These are phyloP conservation scores for Diadumene lineata DNA, from an alignment of 92 coral and sea anemone species.

Conservation along the genomic window DNA sequence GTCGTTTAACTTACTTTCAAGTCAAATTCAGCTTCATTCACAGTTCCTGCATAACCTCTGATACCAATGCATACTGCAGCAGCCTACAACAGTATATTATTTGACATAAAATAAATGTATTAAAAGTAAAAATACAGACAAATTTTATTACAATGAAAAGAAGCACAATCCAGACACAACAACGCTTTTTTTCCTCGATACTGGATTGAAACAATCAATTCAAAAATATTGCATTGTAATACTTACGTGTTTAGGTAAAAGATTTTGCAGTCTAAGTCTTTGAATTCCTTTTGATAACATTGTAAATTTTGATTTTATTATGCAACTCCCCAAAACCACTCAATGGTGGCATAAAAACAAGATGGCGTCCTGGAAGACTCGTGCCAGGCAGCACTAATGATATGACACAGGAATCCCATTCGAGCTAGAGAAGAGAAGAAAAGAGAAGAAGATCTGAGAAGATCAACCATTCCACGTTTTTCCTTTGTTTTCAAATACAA, in stretches of 20 bases:
- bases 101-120: neutral
- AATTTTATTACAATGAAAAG: no score
- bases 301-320: neutral
- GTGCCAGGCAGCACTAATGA: no score
- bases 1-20: slow-evolving; percentile 71
- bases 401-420: no score
- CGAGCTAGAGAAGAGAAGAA: no score
- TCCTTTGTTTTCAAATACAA: no score
- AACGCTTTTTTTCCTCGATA: neutral
- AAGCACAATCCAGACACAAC: no score
- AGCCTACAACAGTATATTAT: slow-evolving; percentile 10
- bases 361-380: neutral
- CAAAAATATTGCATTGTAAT: neutral
- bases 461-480: no score
- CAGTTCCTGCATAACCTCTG: slow-evolving; percentile 65
- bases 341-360: neutral
- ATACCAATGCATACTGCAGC: slow-evolving; percentile 34
- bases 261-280: slow-evolving; percentile 8
- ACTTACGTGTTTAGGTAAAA: slow-evolving; percentile 28
- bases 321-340: neutral
- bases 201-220: neutral
- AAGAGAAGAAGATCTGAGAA: no score
- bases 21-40: slow-evolving; percentile 80
- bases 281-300: slow-evolving; percentile 19
- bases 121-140: neutral